A percentile compares a stretch with the other conserved stretches of the same genome.
These are phyloP conservation scores for Pterostichus niger DNA, from an alignment of 2,888 invertebrate genomes.

Conservation along the genomic window DNA sequence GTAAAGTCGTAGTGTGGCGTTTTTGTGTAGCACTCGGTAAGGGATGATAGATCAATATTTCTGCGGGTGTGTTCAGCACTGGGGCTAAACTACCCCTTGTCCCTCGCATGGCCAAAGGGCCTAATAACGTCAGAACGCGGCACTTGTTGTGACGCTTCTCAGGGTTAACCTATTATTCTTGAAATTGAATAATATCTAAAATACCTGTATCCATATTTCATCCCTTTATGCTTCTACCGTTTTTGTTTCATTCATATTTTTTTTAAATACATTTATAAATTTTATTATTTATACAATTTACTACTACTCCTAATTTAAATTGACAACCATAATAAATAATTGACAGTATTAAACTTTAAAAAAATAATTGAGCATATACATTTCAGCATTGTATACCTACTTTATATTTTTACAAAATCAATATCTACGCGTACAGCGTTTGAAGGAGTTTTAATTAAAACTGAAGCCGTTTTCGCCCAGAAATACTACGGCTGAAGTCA, in stretches of 20 bases:
- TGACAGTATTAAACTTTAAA: too few species aligned
- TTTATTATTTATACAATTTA: too few species aligned
- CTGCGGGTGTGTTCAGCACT: constrained; percentile 62
- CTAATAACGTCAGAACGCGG: constrained; percentile 33
- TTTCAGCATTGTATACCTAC: too few species aligned
- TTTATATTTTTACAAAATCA: too few species aligned
- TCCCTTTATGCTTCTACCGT: too few species aligned
- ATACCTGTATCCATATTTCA: too few species aligned
- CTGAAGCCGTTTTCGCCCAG: too few species aligned
- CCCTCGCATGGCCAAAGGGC: constrained; percentile 17
- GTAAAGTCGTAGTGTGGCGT: constrained; percentile 45
- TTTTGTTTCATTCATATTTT: neutral
- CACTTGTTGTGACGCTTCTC: constrained; percentile 63
- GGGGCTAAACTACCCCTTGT: constrained; percentile 49
- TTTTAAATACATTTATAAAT: neutral
- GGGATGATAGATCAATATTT: constrained; percentile 66
- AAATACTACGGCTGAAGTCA: neutral
- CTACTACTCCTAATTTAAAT: too few species aligned
- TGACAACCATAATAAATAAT: too few species aligned
- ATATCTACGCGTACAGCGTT: too few species aligned
- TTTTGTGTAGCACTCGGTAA: constrained; percentile 44
- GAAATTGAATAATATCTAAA: neutral
- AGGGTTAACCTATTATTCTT: constrained; percentile 39
- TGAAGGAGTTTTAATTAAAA: too few species aligned
- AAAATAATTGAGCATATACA: too few species aligned